Conservation (phyloP, 2,797 vertebrate genomes). For the Lepilemur septentrionalis region DNA sequence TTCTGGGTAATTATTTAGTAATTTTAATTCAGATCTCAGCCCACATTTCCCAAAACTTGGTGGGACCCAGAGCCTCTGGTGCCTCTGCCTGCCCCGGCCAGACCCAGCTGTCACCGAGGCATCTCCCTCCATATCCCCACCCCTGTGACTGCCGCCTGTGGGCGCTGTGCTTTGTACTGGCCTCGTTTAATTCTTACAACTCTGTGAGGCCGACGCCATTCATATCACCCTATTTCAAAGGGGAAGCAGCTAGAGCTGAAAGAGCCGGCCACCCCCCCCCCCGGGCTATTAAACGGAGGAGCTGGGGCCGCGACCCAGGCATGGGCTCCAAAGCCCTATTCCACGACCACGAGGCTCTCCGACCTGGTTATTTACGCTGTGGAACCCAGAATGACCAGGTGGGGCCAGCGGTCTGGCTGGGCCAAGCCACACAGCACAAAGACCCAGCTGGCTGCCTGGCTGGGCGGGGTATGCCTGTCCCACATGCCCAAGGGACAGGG, state of each 20-base stretch:
- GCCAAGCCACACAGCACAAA: background rate
- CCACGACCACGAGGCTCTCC: background rate
- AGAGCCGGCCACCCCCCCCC: background rate
- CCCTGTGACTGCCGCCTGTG: rapidly evolving
- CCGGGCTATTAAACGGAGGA: background rate
- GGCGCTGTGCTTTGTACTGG: background rate
- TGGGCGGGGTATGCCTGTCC: rapidly evolving
- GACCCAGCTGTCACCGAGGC: no score
- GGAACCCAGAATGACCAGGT: background rate
- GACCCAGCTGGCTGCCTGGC: background rate
- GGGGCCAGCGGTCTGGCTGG: background rate
- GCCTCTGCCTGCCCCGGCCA: rapidly evolving
- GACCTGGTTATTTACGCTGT: background rate
- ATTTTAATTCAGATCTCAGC: background rate
- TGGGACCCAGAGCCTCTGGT: background rate
- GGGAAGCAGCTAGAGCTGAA: background rate
- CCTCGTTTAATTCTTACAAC: background rate
- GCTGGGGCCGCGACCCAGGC: no score
- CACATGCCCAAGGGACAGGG: background rate
- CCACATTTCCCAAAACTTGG: background rate
- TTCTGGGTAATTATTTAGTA: background rate
- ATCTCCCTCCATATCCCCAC: rapidly evolving
- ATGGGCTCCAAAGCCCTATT: background rate
- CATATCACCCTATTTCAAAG: background rate
- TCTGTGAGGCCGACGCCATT: background rate